Base-by-base conservation (phyloP, 2,113 vertebrate genomes). In the Chauna torquata region DNA sequence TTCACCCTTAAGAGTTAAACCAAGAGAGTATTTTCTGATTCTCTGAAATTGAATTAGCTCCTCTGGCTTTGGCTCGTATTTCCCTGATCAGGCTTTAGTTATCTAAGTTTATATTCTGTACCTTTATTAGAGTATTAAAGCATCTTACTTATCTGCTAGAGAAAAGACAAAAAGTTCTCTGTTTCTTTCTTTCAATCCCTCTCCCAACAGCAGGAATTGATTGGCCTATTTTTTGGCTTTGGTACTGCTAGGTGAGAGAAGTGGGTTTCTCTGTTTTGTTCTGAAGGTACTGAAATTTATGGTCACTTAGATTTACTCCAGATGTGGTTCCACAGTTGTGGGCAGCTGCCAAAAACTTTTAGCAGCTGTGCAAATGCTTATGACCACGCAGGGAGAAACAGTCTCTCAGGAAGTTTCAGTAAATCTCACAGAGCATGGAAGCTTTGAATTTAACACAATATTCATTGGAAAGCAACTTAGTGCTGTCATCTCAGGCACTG, bases 331-430 rank as follows among this genome's bases (percentile, higher is more conserved):
- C 64, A 88, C 18, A 74, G 49, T 77, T 92, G 87, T 77, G 59
- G 32, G 24, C 16, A 85, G 38, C 58, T 91, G 79, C 92, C 90
- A 94, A 86, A 94, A 97, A 65, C 32, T 50, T 88, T 93, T 70
- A 82, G n/a, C 90, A 95, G 92, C 78, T 95, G 90, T 80, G 45
- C 50, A 96, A 95, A 96, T 94, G 75, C 92, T 94, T 92, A 92
- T 81, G 75, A 66, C 47, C 55, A 95, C 0, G 25, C 49, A 86
- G 75, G 54, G 79, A 93, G 66, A 93, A 74, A 38, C 22, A 74
- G 27, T 77, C 82, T 96, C 87, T 90, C 70, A 93, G 95, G 90
- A 92, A 95, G 69, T 80, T 95, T 96, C 62, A 82, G 75, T 87
- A 92, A 86, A 61, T 77, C 71, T 89, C 59, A 42, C 22, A 80